Evolutionary conservation across 2,797 vertebrate genomes (phyloP).

Genomic region (Notolabrus celidotus): DNA sequence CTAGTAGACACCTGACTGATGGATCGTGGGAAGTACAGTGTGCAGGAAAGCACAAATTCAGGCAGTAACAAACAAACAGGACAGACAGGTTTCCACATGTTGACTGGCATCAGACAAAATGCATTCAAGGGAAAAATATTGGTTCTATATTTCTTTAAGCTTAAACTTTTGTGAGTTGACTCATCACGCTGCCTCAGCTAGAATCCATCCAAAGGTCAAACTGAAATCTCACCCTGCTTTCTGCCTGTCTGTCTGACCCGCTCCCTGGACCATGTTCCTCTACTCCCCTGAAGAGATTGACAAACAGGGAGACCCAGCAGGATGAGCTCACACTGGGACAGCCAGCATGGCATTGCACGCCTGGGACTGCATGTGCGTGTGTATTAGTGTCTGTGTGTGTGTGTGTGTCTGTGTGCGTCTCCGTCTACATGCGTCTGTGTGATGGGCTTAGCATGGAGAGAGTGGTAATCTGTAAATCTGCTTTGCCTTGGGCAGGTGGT

Average conservation of each 20-base stretch:
- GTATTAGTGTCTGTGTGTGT: slow-evolving; percentile 5
- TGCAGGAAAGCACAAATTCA: slow-evolving; percentile 1
- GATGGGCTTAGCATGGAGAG: slow-evolving; percentile 77
- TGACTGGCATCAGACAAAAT: neutral
- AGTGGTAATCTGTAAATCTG: slow-evolving; percentile 87
- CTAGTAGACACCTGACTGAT: slow-evolving; percentile 62
- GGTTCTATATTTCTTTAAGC: neutral
- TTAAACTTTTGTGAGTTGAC: slow-evolving; percentile 31
- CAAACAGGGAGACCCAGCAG: slow-evolving; percentile 53
- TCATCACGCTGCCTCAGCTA: slow-evolving; percentile 25
- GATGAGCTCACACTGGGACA: slow-evolving; percentile 55
- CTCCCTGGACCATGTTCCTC: slow-evolving; percentile 38
- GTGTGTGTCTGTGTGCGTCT: slow-evolving; percentile 23
- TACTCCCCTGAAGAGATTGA: slow-evolving; percentile 33
- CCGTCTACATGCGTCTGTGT: slow-evolving; percentile 68
- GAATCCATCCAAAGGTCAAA: slow-evolving; percentile 47
- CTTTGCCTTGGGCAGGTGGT: slow-evolving; percentile 80
- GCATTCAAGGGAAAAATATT: slow-evolving; percentile 9
- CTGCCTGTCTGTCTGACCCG: slow-evolving; percentile 20
- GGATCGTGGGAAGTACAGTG: slow-evolving; percentile 23
- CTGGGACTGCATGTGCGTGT: slow-evolving; percentile 14
- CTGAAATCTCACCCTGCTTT: slow-evolving; percentile 15
- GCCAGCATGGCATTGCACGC: slow-evolving; percentile 44
- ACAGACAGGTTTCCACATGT: neutral
- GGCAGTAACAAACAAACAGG: slow-evolving; percentile 3